phyloP scores from a whole-genome alignment of 2,113 vertebrate species.

The Carassius carassius region DNA sequence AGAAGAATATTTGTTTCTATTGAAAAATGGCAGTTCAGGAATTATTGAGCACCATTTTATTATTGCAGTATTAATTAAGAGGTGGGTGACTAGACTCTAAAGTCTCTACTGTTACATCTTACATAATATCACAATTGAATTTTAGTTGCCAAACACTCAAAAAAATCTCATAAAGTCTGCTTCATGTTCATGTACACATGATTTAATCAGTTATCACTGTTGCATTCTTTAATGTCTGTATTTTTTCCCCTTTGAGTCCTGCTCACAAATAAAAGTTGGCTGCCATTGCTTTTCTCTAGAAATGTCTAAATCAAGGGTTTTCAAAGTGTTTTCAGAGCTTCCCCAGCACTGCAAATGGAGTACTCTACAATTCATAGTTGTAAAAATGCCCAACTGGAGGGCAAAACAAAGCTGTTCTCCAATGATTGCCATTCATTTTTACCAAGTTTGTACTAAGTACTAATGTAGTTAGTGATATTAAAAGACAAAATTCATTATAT shows the following conservation, averaged over 20 bases:
- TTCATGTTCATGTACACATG: not conserved
- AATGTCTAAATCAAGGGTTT: not conserved
- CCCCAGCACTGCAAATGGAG: not conserved
- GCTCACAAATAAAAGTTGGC: not conserved
- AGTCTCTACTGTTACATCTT: not conserved
- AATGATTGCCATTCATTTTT: not conserved
- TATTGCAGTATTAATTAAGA: not conserved
- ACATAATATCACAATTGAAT: not conserved
- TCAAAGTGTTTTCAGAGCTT: not conserved
- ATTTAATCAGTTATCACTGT: not conserved
- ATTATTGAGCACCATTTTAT: not conserved
- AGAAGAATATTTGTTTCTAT: not conserved
- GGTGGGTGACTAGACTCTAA: not conserved
- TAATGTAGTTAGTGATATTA: too few species aligned
- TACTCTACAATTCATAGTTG: not conserved
- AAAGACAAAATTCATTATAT: too few species aligned
- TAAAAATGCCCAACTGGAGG: not conserved
- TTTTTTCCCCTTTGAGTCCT: not conserved
- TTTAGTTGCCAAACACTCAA: too few species aligned
- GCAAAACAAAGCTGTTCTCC: too few species aligned
- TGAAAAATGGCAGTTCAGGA: not conserved
- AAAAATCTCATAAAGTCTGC: not conserved
- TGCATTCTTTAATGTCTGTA: slow-evolving; percentile 13
- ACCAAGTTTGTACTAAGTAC: not conserved
- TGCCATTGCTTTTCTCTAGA: slow-evolving; percentile 6